Conservation (phyloP, 2,888 invertebrate genomes). For the Zygogramma bicolorata region DNA sequence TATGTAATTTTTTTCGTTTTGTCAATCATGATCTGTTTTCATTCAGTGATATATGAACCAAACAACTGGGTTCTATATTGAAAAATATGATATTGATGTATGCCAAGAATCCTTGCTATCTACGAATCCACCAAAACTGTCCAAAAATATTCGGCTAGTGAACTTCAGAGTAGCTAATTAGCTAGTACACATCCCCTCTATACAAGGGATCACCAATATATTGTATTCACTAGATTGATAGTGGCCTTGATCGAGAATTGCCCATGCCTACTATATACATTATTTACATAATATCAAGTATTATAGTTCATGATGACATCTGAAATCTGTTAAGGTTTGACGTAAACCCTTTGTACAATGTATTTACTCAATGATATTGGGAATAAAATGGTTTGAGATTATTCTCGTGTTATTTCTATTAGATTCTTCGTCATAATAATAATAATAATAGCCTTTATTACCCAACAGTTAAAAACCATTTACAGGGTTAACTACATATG, state of each 20-base stretch:
- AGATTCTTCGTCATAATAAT: background rate
- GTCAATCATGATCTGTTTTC: too few species aligned
- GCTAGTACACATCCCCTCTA: slow-evolving; percentile 60
- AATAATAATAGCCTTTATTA: too few species aligned
- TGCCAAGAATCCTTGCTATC: background rate
- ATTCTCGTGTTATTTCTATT: slow-evolving; percentile 10
- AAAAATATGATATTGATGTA: too few species aligned
- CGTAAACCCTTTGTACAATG: slow-evolving; percentile 51
- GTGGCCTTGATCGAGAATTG: slow-evolving; percentile 61
- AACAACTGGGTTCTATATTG: background rate
- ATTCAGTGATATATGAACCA: background rate
- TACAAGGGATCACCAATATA: slow-evolving; percentile 59
- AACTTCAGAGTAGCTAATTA: slow-evolving; percentile 58
- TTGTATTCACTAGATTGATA: slow-evolving; percentile 56
- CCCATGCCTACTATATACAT: slow-evolving; percentile 59
- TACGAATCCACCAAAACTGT: slow-evolving; percentile 23
- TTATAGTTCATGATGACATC: slow-evolving; percentile 45
- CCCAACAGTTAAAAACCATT: too few species aligned
- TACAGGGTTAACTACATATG: too few species aligned
- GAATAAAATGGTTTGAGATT: slow-evolving; percentile 50
- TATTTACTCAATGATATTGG: slow-evolving; percentile 50
- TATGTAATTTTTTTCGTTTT: too few species aligned
- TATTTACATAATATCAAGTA: slow-evolving; percentile 44
- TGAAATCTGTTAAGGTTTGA: slow-evolving; percentile 49
- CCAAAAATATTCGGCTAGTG: slow-evolving; percentile 59